phyloP scores from a whole-genome alignment of 1,140 invertebrate species.

The Stegodyphus dumicola region DNA sequence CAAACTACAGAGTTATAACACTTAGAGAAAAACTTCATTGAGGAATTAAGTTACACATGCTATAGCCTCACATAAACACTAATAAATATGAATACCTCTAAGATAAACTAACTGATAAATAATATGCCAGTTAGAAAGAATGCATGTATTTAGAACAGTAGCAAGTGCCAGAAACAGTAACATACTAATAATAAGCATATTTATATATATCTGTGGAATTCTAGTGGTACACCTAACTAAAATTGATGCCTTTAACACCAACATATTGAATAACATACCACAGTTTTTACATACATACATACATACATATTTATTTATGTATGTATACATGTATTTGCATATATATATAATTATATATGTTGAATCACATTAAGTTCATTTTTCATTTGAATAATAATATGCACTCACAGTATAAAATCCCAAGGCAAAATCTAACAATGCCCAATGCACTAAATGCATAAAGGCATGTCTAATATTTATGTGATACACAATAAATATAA shows the following conservation, averaged over 20 bases:
- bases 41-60: constrained; percentile 38
- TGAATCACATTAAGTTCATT: constrained; percentile 54
- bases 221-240: constrained; percentile 21
- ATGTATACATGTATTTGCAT: constrained; percentile 29
- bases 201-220: constrained; percentile 24
- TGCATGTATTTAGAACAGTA: constrained; percentile 33
- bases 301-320: background rate
- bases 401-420: constrained; percentile 57
- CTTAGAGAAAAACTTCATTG: constrained; percentile 44
- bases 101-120: constrained; percentile 33
- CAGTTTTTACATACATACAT: constrained; percentile 37
- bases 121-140: constrained; percentile 37
- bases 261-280: constrained; percentile 39
- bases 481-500: constrained; percentile 61
- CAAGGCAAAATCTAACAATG: constrained; percentile 54
- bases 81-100: constrained; percentile 33
- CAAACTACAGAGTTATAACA: constrained; percentile 27
- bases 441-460: constrained; percentile 24
- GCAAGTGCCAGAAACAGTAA: constrained; percentile 33
- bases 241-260: constrained; percentile 21
- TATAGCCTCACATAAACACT: constrained; percentile 33
- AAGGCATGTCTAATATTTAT: constrained; percentile 38
- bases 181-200: constrained; percentile 57
- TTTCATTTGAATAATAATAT: constrained; percentile 43
- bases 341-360: constrained; percentile 32